These are phyloP conservation scores for Caenorhabditis briggsae DNA, from an alignment of 1,140 invertebrate species.

Conservation along the genomic window DNA sequence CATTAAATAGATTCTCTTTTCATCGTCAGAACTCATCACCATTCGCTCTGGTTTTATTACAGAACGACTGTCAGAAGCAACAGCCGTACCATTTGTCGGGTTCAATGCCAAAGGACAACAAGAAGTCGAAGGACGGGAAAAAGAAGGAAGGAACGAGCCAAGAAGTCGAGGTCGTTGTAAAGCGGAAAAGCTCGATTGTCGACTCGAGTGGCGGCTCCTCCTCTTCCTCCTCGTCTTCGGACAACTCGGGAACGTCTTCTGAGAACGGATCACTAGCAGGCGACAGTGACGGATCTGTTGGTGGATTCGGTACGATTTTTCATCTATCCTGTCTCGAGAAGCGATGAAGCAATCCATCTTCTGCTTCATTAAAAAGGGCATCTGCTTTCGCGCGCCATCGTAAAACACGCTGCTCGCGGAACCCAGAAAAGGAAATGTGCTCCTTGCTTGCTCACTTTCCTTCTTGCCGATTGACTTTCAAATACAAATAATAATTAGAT, in stretches of 20 bases:
- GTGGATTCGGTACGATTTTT: conserved; percentile 15
- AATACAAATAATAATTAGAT: too few relatives aligned
- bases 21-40: neutral
- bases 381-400: too few relatives aligned
- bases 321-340: neutral
- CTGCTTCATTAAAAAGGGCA: too few relatives aligned
- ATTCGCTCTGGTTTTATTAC: neutral
- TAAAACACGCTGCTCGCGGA: too few relatives aligned
- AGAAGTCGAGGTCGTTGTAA: conserved; percentile 10
- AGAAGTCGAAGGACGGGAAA: conserved; percentile 19
- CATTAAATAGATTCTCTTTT: neutral
- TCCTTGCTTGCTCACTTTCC: too few relatives aligned
- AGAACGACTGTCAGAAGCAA: conserved; percentile 10
- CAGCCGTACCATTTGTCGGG: neutral
- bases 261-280: conserved; percentile 2
- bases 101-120: conserved; percentile 42
- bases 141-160: neutral
- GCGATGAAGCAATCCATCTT: too few relatives aligned
- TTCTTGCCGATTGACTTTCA: too few relatives aligned
- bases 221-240: conserved; percentile 16
- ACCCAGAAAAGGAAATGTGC: too few relatives aligned
- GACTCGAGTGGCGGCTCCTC: neutral
- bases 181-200: conserved; percentile 42
- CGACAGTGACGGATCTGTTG: conserved; percentile 24
- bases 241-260: neutral